Conservation (phyloP, 2,797 vertebrate genomes). For the Synanceia verrucosa region DNA sequence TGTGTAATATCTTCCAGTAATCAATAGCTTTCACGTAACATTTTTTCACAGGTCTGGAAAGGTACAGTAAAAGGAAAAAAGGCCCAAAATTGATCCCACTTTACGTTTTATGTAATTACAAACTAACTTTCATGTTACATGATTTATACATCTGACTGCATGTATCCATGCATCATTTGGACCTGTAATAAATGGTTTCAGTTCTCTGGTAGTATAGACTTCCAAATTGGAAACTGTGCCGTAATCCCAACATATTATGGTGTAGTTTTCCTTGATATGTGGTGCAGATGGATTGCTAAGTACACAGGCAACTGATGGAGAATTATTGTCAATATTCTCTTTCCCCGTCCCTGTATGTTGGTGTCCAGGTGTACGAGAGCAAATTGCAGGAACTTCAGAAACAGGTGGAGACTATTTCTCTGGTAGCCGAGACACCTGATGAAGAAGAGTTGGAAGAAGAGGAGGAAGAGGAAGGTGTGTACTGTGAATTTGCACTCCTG, state of each 20-base stretch:
- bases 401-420: conserved; percentile 96
- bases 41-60: background rate
- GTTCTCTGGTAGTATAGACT: no score
- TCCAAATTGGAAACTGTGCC: background rate
- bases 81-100: background rate
- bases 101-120: background rate
- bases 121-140: background rate
- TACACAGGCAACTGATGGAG: conserved; percentile 61
- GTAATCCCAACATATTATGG: background rate
- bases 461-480: conserved; percentile 86
- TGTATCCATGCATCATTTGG: background rate
- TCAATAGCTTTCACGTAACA: background rate
- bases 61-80: background rate
- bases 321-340: conserved; percentile 71
- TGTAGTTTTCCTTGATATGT: background rate
- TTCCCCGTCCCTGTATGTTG: conserved; percentile 67
- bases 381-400: conserved; percentile 98
- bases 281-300: background rate
- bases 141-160: background rate
- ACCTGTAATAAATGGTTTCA: background rate
- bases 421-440: conserved; percentile 93
- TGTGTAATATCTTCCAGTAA: background rate
- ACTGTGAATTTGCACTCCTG: background rate
- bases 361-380: conserved; percentile 95
- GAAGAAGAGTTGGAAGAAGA: conserved; percentile 96